Conservation (phyloP, 2,888 invertebrate genomes). For the Chrysodeixis includens region DNA sequence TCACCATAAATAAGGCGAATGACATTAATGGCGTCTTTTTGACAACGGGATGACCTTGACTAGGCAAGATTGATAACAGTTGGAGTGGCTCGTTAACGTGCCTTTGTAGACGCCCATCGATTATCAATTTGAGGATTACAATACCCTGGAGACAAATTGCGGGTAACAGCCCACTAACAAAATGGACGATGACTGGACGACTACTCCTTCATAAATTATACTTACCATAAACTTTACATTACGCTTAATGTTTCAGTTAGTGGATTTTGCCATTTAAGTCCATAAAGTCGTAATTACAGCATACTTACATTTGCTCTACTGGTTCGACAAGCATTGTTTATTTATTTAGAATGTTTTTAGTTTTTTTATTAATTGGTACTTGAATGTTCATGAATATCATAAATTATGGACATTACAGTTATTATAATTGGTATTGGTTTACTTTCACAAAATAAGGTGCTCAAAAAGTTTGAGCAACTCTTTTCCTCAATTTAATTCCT, state of each 20-base stretch:
- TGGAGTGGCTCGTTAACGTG: conserved; percentile 71
- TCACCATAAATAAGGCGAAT: conserved; percentile 47
- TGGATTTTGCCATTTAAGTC: background rate
- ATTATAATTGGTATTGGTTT: too few species aligned
- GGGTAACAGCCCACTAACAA: conserved; percentile 52
- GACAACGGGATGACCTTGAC: conserved; percentile 66
- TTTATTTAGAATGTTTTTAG: too few species aligned
- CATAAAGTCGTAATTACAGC: too few species aligned
- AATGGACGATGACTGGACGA: conserved; percentile 64
- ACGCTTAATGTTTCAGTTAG: conserved; percentile 39
- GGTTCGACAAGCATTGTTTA: too few species aligned
- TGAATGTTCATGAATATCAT: too few species aligned
- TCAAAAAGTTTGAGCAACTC: background rate
- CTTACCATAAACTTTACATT: conserved; percentile 51
- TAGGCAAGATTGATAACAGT: conserved; percentile 74
- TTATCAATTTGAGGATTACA: conserved; percentile 79
- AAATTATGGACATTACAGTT: too few species aligned
- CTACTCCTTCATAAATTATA: conserved; percentile 55
- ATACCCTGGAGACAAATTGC: conserved; percentile 73
- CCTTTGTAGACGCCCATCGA: conserved; percentile 75
- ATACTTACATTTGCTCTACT: too few species aligned
- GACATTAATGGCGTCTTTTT: conserved; percentile 58
- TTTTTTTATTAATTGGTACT: too few species aligned
- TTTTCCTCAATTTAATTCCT: background rate
- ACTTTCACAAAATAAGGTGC: background rate